These are phyloP conservation scores for Iselma pallidipennis DNA, from an alignment of 2,888 invertebrate species.

Conservation along the genomic window DNA sequence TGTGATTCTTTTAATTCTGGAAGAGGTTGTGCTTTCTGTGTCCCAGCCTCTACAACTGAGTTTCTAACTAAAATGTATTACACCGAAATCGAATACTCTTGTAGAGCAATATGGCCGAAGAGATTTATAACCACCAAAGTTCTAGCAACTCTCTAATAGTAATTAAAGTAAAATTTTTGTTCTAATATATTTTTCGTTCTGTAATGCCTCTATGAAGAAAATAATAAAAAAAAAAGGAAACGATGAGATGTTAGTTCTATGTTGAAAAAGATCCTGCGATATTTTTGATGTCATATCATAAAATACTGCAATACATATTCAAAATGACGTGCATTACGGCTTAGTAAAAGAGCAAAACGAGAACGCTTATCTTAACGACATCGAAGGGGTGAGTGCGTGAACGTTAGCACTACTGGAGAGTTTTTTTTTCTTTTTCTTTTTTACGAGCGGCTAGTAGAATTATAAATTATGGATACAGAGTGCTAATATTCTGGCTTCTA, in stretches of 20 bases:
- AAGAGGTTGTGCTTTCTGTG: not conserved
- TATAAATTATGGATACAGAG: slow-evolving; percentile 33
- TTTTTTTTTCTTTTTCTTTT: slow-evolving; percentile 7
- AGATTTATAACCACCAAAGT: slow-evolving; percentile 22
- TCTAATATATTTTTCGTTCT: not conserved
- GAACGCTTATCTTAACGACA: slow-evolving; percentile 40
- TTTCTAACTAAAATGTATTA: slow-evolving; percentile 26
- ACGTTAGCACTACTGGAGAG: slow-evolving; percentile 25
- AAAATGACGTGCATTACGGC: slow-evolving; percentile 32
- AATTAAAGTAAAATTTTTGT: slow-evolving; percentile 15
- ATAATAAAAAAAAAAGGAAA: not conserved
- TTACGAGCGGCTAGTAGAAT: slow-evolving; percentile 27
- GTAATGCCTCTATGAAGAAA: not conserved
- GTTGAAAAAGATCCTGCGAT: slow-evolving; percentile 3
- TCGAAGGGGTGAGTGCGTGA: slow-evolving; percentile 32
- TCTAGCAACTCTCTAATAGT: slow-evolving; percentile 13
- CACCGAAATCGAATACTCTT: slow-evolving; percentile 25
- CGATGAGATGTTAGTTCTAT: not conserved
- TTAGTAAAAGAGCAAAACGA: slow-evolving; percentile 33
- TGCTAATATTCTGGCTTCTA: not conserved
- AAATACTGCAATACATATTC: slow-evolving; percentile 35
- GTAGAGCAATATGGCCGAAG: slow-evolving; percentile 16
- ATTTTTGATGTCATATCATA: slow-evolving; percentile 23
- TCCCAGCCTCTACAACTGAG: not conserved
- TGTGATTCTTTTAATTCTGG: not conserved